These are phyloP conservation scores for Arbacia lixula DNA, from an alignment of 53 echinoderm and acorn worm species.

Conservation along the genomic window DNA sequence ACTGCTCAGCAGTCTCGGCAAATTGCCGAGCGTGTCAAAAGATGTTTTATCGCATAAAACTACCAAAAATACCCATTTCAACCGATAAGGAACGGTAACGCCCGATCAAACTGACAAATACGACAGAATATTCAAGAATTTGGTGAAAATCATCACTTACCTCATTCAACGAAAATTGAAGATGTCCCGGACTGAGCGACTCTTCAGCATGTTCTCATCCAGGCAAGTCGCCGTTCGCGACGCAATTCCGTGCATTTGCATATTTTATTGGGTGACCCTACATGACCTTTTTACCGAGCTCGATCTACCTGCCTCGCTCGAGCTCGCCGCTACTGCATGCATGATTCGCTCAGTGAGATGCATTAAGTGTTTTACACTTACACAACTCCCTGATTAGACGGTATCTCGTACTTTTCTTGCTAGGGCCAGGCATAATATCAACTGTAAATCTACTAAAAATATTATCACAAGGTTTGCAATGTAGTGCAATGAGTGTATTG, in stretches of 20 bases:
- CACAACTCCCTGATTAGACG: no score
- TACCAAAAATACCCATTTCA: background rate
- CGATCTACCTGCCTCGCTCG: background rate
- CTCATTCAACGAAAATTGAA: constrained; percentile 36
- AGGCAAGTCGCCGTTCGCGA: constrained; percentile 46
- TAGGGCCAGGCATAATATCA: no score
- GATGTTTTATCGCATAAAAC: constrained; percentile 1
- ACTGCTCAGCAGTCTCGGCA: background rate
- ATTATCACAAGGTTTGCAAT: no score
- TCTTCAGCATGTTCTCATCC: constrained; percentile 12
- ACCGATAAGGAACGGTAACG: background rate
- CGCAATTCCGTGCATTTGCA: constrained; percentile 34
- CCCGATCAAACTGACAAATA: background rate
- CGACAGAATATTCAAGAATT: background rate
- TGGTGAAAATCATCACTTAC: constrained; percentile 3
- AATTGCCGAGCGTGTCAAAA: constrained; percentile 6
- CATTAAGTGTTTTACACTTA: no score
- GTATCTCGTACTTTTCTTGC: no score
- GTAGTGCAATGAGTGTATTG: no score
- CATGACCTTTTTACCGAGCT: constrained; percentile 1
- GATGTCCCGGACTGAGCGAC: no score
- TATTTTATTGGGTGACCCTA: constrained; percentile 17
- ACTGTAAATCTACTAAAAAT: no score
- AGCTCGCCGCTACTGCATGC: no score
- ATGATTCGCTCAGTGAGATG: no score